Conservation (phyloP, 2,113 vertebrate species). For the Myotis brandtii region DNA sequence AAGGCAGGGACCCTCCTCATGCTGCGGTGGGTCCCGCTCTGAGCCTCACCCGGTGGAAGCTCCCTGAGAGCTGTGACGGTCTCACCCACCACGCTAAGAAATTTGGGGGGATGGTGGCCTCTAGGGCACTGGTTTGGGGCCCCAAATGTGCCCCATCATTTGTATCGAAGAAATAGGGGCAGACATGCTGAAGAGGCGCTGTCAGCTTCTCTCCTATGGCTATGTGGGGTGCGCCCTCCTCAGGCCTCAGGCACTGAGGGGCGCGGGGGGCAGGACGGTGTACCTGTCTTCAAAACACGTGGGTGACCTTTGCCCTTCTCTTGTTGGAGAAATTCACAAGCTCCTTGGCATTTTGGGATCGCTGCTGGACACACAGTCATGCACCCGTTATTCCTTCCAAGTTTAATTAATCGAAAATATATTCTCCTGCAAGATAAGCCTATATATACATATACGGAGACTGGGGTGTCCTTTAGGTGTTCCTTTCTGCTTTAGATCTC, state of each 20-base stretch:
- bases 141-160: accelerated
- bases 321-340: background rate
- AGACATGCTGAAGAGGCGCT: accelerated
- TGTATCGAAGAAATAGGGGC: accelerated
- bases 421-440: background rate
- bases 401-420: background rate
- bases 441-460: background rate
- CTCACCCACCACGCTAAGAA: accelerated
- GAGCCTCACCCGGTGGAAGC: background rate
- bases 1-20: accelerated
- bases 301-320: background rate
- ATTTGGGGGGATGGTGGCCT: background rate
- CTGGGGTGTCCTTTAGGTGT: background rate
- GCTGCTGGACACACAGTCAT: accelerated
- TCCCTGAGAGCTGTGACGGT: accelerated
- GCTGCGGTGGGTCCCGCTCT: background rate
- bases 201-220: accelerated
- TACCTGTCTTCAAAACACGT: background rate
- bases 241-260: accelerated
- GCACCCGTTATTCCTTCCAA: background rate
- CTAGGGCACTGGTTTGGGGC: background rate
- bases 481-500: background rate
- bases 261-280: accelerated
- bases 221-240: accelerated
- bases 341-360: background rate